phyloP scores from a whole-genome alignment of 2,113 vertebrate species.

The Pterocles burchelli region DNA sequence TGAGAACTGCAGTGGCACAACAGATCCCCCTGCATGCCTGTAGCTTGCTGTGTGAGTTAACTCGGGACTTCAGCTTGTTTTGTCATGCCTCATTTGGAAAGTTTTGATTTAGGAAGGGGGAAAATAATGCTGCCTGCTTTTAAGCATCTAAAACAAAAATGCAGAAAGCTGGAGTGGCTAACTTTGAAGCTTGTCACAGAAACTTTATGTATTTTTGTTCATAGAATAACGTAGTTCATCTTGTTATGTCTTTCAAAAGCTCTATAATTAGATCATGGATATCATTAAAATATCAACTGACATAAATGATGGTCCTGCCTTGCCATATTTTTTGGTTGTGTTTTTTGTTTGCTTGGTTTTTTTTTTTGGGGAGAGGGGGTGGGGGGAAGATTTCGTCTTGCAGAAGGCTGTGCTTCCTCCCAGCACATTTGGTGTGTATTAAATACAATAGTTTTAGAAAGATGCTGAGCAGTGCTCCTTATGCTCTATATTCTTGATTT shows the following conservation, averaged over 20 bases:
- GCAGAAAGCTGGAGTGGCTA: not conserved
- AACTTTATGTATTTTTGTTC: not conserved
- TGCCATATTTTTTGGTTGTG: not conserved
- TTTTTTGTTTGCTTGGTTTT: not conserved
- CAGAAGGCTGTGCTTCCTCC: too few species aligned
- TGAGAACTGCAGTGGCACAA: not conserved
- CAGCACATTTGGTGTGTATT: not conserved
- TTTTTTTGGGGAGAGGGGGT: too few species aligned
- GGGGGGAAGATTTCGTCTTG: too few species aligned
- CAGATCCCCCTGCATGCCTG: not conserved
- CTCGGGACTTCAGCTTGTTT: not conserved
- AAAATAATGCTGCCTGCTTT: not conserved
- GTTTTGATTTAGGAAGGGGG: not conserved
- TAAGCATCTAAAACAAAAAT: not conserved
- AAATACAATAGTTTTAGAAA: not conserved
- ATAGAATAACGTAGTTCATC: not conserved
- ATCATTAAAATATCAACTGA: not conserved
- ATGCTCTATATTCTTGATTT: not conserved
- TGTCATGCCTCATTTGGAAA: not conserved
- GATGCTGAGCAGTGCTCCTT: not conserved
- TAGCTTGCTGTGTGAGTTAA: not conserved
- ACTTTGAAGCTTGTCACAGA: not conserved
- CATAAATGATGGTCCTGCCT: not conserved
- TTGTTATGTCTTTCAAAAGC: not conserved
- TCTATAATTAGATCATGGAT: not conserved